Percentiles rank a stretch among this genome's conserved stretches.
phyloP scores from a whole-genome alignment of 2,113 vertebrate genomes.

The Laterallus jamaicensis region DNA sequence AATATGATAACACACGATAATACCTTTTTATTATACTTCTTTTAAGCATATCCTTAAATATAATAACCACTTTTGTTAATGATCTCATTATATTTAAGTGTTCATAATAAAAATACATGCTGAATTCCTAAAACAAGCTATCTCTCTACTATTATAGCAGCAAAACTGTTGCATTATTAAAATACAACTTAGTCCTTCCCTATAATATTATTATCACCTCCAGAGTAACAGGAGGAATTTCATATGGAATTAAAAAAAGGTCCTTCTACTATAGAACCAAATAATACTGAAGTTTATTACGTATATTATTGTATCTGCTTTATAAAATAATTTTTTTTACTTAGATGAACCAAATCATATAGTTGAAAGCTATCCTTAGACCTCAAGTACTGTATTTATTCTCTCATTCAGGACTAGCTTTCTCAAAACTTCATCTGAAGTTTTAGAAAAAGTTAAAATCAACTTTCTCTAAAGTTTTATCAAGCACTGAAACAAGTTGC shows the following conservation, averaged over 20 bases:
- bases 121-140: neutral
- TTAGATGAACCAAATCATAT: neutral
- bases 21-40: neutral
- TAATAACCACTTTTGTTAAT: neutral
- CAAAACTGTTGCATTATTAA: neutral
- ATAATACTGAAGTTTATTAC: neutral
- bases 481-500: neutral
- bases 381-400: neutral
- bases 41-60: constrained; percentile 17
- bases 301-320: neutral
- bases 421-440: neutral
- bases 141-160: neutral
- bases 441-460: neutral
- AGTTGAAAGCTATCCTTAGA: neutral
- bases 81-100: neutral
- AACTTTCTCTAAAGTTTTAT: neutral
- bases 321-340: neutral
- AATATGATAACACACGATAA: neutral
- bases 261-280: neutral
- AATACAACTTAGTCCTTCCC: neutral
- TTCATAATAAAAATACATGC: neutral
- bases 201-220: neutral
- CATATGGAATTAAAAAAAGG: neutral
- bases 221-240: neutral
- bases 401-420: neutral